Conservation (phyloP, 2,888 invertebrate species). For the Tupiocoris notatus region DNA sequence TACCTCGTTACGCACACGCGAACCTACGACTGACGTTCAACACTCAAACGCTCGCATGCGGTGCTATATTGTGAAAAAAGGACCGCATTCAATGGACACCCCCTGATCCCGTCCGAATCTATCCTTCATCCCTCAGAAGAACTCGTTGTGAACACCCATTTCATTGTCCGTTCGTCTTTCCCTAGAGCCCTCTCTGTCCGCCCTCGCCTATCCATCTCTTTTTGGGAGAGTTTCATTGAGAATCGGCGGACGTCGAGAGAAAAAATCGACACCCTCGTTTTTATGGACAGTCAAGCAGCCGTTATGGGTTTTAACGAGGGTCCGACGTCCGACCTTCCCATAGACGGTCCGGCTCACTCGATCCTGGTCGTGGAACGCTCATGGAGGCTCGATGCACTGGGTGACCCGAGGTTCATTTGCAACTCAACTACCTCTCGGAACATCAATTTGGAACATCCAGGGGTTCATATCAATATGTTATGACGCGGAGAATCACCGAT, state of each 20-base stretch:
- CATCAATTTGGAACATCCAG: no score
- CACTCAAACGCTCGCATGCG: neutral
- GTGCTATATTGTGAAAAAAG: slow-evolving; percentile 18
- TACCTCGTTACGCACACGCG: neutral
- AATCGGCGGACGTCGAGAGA: neutral
- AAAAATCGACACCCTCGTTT: slow-evolving; percentile 16
- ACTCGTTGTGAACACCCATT: neutral
- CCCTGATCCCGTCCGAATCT: neutral
- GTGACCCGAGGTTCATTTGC: neutral
- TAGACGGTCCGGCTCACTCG: no score
- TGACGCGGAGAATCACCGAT: neutral
- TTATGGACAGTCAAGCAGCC: slow-evolving; percentile 6
- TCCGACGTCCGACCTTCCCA: slow-evolving; percentile 16
- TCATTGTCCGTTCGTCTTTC: neutral
- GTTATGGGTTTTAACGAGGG: slow-evolving; percentile 37
- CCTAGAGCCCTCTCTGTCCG: slow-evolving; percentile 8
- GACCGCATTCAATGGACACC: slow-evolving; percentile 30
- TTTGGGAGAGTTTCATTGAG: slow-evolving; percentile 32
- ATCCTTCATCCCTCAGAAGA: neutral
- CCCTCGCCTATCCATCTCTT: slow-evolving; percentile 12
- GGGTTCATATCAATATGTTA: neutral
- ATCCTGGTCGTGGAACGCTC: no score
- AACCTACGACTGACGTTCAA: neutral
- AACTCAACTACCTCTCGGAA: neutral
- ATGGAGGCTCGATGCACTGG: neutral